Percentiles rank a stretch among this genome's conserved stretches.
Evolutionary conservation across 2,113 vertebrate genomes (phyloP).

Genomic region (Notothenia rossii): DNA sequence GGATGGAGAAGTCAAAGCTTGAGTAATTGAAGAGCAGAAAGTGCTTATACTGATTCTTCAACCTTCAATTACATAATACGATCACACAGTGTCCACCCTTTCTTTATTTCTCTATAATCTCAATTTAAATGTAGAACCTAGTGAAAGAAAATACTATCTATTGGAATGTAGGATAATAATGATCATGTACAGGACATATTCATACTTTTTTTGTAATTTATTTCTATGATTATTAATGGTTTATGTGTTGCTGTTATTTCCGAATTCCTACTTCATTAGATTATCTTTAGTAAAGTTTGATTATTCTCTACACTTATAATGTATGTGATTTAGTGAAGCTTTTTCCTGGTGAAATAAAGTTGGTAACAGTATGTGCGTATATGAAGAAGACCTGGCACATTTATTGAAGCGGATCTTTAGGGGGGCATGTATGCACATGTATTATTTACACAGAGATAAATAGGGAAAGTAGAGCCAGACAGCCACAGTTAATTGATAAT

Average conservation of each 20-base stretch:
- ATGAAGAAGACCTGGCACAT: not conserved
- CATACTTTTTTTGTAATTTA: not conserved
- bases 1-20: too few species aligned
- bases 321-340: not conserved
- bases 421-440: not conserved
- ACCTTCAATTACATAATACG: slow-evolving; percentile 27
- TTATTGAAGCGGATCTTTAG: not conserved
- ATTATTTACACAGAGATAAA: not conserved
- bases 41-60: not conserved
- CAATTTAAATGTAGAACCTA: not conserved
- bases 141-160: too few species aligned
- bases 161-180: not conserved
- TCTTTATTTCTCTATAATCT: not conserved
- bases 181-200: not conserved
- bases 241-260: not conserved
- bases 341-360: not conserved
- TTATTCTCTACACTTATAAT: not conserved
- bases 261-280: not conserved
- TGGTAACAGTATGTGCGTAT: not conserved
- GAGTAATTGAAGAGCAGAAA: too few species aligned
- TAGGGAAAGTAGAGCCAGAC: not conserved
- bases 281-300: not conserved
- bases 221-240: not conserved
- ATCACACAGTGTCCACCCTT: slow-evolving; percentile 68
- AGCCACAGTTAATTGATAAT: not conserved